Evolutionary conservation across 2,113 vertebrate genomes (phyloP).

Genomic region (Poeciliopsis prolifica): DNA sequence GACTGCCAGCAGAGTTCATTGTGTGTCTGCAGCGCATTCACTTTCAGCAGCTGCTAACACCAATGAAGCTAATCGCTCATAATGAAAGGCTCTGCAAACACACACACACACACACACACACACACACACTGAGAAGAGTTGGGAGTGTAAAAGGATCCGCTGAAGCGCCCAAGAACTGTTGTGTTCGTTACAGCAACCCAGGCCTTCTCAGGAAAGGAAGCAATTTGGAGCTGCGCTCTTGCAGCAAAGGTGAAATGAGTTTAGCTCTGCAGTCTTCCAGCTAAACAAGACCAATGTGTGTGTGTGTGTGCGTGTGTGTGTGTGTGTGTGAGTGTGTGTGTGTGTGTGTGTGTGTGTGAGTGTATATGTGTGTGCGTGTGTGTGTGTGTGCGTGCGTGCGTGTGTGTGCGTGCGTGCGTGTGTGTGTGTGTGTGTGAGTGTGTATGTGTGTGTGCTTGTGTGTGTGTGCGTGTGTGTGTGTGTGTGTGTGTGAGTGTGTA

Average conservation of each 20-base stretch:
- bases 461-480: no score
- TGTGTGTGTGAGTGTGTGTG: no score
- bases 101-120: neutral
- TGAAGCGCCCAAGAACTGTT: constrained; percentile 1
- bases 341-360: no score
- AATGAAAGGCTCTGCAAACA: constrained; percentile 7
- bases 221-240: neutral
- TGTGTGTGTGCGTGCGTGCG: neutral
- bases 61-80: constrained; percentile 37
- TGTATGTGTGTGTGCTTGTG: no score
- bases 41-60: constrained; percentile 41
- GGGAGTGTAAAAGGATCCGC: neutral
- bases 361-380: no score
- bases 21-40: constrained; percentile 1
- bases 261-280: constrained; percentile 26
- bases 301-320: no score
- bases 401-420: no score
- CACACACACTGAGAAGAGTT: neutral
- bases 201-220: neutral
- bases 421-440: no score
- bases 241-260: constrained; percentile 33
- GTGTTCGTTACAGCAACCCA: constrained; percentile 16
- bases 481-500: no score
- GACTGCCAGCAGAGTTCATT: neutral
- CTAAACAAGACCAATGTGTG: constrained; percentile 52